phyloP scores from a whole-genome alignment of 1,140 invertebrate genomes.

The Apolygus lucorum region DNA sequence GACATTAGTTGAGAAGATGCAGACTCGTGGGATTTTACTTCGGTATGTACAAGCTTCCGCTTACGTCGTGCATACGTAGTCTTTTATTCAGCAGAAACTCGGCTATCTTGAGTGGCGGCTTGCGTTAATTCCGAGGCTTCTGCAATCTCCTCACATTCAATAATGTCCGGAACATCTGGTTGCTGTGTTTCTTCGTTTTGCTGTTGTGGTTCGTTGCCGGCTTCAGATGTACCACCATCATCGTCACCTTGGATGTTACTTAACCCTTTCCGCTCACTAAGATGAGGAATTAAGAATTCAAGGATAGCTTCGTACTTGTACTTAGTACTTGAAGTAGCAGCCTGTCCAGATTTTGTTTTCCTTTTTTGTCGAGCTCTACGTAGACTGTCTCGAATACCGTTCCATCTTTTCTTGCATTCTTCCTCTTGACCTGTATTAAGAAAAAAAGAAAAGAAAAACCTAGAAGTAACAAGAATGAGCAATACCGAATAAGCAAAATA shows the following conservation, averaged over 20 bases:
- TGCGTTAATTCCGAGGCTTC: background rate
- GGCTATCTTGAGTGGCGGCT: background rate
- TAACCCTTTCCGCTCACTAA: slow-evolving; percentile 23
- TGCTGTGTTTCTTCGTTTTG: too few relatives aligned
- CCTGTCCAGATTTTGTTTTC: slow-evolving; percentile 27
- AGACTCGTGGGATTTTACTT: slow-evolving; percentile 3
- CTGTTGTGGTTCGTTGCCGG: background rate
- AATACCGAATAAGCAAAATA: too few relatives aligned
- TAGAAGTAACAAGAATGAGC: too few relatives aligned
- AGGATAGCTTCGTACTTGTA: slow-evolving; percentile 27
- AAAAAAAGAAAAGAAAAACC: too few relatives aligned
- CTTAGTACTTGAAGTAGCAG: slow-evolving; percentile 21
- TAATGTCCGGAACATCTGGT: too few relatives aligned
- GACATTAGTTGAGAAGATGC: background rate
- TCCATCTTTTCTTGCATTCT: slow-evolving; percentile 29
- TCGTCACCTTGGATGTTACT: slow-evolving; percentile 26
- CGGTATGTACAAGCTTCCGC: slow-evolving; percentile 25
- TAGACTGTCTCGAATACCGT: slow-evolving; percentile 27
- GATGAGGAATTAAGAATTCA: slow-evolving; percentile 23
- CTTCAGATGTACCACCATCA: slow-evolving; percentile 15
- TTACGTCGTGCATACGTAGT: slow-evolving; percentile 3
- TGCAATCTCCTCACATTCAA: slow-evolving; percentile 2
- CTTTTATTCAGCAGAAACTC: background rate
- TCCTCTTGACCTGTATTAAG: slow-evolving; percentile 27
- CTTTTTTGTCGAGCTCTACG: slow-evolving; percentile 27